Base-by-base conservation (phyloP, 2,888 invertebrate species). In the Zele albiditarsus region DNA sequence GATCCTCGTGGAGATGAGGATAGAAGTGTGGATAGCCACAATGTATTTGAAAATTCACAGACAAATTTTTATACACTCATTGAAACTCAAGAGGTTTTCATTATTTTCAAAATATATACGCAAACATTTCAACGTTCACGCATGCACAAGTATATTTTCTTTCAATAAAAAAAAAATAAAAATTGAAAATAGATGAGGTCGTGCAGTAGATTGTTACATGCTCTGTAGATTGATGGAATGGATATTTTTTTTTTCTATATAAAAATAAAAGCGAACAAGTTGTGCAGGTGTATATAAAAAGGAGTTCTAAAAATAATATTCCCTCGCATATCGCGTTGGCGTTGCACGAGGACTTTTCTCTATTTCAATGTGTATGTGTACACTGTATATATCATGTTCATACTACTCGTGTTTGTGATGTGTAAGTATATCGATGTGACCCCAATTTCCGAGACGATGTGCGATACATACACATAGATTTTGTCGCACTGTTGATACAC, bases 401-500 rank as follows among this genome's bases (percentile, higher is more conserved):
- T 53, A 53, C 81, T 81, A 38, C 80, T 80, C 77, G 75, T 77
- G 78, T 79, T 80, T 80, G 72, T 57, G 70, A 78, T 77, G 77
- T 77, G 77, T 53, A 0, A 10, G n/a, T n/a, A 4, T 81, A 86
- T 84, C 83, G 84, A 82, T 80, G 79, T 84, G 87, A 86, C 86
- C 87, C 80, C 85, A 82, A 85, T 86, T 74, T 66, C 74, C 73
- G 33, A 75, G 60, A 46, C 70, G 28, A 73, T 69, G 76, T 74
- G 69, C 73, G 62, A 75, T 33, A 38, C 58, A 58, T 57, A 33
- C 23, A 57, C 20, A 23, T 25, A 27, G 23, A 31, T 28, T 4
- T 28, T 69, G 57, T 25, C 23, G 53, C 20, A 31, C 20, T 69
- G 57, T 25, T 33, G 28, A 23, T 69, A 57, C 38, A 38, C 12